phyloP scores from a whole-genome alignment of 2,797 vertebrate species.

The Coregonus sp. region DNA sequence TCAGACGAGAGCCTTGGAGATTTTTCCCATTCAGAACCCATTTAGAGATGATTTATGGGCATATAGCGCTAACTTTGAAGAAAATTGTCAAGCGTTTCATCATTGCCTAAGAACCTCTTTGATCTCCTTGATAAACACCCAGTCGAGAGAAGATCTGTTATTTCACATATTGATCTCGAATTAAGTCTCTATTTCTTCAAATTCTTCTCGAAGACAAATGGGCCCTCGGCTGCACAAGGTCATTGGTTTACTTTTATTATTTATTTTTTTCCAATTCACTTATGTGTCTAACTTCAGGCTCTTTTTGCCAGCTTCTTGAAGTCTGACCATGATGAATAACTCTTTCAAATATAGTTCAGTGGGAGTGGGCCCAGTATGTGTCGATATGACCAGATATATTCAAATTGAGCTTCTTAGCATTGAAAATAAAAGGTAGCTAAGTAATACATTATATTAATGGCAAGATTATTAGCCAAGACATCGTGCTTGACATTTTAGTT shows the following conservation, averaged over 20 bases:
- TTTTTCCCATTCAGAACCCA: constrained; percentile 53
- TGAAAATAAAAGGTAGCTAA: neutral
- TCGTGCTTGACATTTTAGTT: neutral
- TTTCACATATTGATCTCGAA: constrained; percentile 63
- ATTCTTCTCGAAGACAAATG: constrained; percentile 42
- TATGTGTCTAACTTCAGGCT: neutral
- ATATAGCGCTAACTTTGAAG: constrained; percentile 37
- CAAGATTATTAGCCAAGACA: neutral
- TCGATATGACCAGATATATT: neutral
- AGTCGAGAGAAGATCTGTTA: constrained; percentile 44
- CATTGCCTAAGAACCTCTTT: constrained; percentile 49
- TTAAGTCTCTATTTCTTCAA: constrained; percentile 43
- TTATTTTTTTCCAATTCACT: constrained; percentile 28
- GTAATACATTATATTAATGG: neutral
- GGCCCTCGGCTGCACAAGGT: constrained; percentile 46
- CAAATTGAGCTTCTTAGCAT: neutral
- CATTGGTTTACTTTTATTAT: constrained; percentile 24
- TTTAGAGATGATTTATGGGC: constrained; percentile 65
- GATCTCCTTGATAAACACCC: constrained; percentile 61
- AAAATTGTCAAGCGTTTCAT: constrained; percentile 63
- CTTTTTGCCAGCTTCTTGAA: neutral
- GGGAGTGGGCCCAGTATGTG: neutral
- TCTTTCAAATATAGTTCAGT: neutral
- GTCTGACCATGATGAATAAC: neutral
- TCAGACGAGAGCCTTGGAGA: constrained; percentile 57